Percentiles rank a stretch among this genome's conserved stretches.
These are phyloP conservation scores for Laticauda laticaudata DNA, from an alignment of 2,113 vertebrate species.

Conservation along the genomic window DNA sequence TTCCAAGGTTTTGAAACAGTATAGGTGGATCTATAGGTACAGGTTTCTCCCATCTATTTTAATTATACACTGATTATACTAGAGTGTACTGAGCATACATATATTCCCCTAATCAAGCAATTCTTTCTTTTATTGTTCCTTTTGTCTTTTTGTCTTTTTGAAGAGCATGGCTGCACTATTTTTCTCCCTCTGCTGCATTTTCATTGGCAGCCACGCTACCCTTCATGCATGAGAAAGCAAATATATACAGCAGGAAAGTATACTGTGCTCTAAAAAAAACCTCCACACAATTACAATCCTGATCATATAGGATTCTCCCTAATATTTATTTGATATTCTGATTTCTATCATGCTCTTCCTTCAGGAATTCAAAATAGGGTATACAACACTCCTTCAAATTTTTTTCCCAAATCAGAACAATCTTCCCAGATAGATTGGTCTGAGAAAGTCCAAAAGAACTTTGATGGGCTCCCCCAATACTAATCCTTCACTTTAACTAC, in stretches of 20 bases:
- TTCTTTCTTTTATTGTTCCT: neutral
- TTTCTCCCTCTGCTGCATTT: neutral
- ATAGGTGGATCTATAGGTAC: neutral
- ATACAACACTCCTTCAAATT: neutral
- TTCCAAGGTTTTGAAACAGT: neutral
- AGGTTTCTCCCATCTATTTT: neutral
- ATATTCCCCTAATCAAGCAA: neutral
- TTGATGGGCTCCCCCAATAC: neutral
- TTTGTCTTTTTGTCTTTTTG: neutral
- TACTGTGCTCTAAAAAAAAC: neutral
- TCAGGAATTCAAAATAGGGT: neutral
- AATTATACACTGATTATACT: neutral
- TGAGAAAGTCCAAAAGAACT: neutral
- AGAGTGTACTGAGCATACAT: neutral
- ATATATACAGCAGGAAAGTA: too few relatives aligned
- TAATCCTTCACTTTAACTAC: neutral
- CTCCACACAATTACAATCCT: neutral
- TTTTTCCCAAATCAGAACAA: neutral
- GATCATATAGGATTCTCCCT: neutral
- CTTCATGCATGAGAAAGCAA: neutral
- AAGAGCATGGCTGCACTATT: neutral
- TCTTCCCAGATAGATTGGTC: neutral
- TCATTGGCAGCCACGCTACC: neutral
- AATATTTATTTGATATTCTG: neutral
- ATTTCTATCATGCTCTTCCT: neutral